Evolutionary conservation across 2,888 invertebrate genomes (phyloP).

Genomic region (Polietes domitor): DNA sequence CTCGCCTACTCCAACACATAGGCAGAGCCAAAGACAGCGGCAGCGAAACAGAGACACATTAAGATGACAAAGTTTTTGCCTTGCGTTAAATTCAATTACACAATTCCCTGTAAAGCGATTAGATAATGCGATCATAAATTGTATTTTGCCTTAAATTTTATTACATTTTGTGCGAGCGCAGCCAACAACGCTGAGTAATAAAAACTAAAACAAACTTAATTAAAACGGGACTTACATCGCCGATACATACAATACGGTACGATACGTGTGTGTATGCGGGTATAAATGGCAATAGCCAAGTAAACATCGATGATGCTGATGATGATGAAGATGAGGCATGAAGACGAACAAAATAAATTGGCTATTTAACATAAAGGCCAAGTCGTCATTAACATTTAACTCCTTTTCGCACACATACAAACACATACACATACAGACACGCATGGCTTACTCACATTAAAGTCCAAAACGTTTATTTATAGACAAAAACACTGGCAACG

Average conservation of each 20-base stretch:
- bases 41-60: not conserved
- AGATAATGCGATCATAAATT: constrained; percentile 49
- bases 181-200: not conserved
- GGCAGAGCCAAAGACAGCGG: too few relatives aligned
- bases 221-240: constrained; percentile 50
- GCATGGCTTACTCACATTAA: not conserved
- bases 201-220: constrained; percentile 45
- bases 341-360: constrained; percentile 23
- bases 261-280: not conserved
- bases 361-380: constrained; percentile 46
- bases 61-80: constrained; percentile 40
- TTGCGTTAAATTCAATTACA: constrained; percentile 49
- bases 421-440: not conserved
- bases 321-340: not conserved
- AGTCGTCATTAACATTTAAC: constrained; percentile 42
- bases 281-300: not conserved
- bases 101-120: constrained; percentile 54
- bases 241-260: too few relatives aligned
- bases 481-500: not conserved
- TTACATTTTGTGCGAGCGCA: not conserved
- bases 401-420: not conserved
- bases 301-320: not conserved
- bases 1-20: not conserved
- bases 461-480: not conserved
- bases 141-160: constrained; percentile 5